Percentiles rank a stretch among this genome's conserved stretches.
These are phyloP conservation scores for Anoplolepis gracilipes DNA, from an alignment of 1,140 invertebrate species.

Conservation along the genomic window DNA sequence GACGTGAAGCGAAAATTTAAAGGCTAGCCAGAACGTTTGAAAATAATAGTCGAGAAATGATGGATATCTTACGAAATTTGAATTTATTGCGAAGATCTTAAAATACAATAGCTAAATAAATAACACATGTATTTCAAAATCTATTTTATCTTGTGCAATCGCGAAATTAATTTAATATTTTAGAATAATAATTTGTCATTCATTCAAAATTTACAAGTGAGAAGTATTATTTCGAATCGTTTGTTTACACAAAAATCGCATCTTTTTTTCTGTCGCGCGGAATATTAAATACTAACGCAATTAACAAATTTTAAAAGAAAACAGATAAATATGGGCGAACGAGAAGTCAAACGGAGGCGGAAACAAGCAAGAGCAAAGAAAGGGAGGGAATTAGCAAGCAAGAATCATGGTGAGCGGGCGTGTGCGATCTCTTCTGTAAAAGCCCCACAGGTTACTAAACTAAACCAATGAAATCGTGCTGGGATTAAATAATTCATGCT, in stretches of 20 bases:
- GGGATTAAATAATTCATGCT: conserved; percentile 84
- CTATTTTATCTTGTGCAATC: background rate
- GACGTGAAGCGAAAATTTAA: conserved; percentile 74
- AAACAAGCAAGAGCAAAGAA: conserved; percentile 21
- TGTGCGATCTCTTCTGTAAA: conserved; percentile 75
- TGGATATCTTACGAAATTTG: background rate
- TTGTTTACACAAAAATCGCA: background rate
- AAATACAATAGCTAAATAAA: no score
- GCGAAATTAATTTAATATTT: background rate
- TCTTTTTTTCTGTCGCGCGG: background rate
- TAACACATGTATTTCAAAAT: background rate
- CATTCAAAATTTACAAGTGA: background rate
- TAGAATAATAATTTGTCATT: background rate
- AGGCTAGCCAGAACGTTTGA: conserved; percentile 46
- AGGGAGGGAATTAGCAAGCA: conserved; percentile 28
- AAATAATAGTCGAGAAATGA: conserved; percentile 59
- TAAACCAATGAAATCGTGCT: conserved; percentile 82
- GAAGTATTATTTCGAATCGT: background rate
- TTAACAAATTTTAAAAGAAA: background rate
- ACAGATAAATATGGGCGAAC: background rate
- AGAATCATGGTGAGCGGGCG: conserved; percentile 73
- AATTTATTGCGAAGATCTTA: background rate
- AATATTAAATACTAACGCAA: conserved; percentile 33
- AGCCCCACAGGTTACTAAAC: conserved; percentile 80
- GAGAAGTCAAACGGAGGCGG: conserved; percentile 16